A percentile compares a stretch with the other conserved stretches of the same genome.
phyloP scores from a whole-genome alignment of 2,113 vertebrate genomes.

The Chlamydotis undulata region DNA sequence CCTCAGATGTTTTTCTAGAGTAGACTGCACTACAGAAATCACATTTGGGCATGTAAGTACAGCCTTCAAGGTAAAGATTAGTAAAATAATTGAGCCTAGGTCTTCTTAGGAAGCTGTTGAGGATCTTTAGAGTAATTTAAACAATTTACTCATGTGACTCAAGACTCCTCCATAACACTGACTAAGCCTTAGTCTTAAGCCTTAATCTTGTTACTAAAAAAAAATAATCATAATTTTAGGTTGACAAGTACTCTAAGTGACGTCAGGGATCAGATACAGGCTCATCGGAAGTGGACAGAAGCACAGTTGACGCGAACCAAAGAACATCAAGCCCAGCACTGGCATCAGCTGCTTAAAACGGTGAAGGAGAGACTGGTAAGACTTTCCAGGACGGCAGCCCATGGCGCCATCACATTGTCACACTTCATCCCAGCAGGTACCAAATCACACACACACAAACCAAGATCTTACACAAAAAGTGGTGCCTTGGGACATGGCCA shows the following conservation, averaged over 20 bases:
- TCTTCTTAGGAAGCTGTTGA: neutral
- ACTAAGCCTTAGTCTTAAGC: neutral
- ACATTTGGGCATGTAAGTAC: neutral
- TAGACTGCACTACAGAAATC: neutral
- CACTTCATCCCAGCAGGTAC: neutral
- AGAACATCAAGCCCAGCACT: constrained; percentile 56
- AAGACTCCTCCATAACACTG: neutral
- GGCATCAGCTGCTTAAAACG: constrained; percentile 51
- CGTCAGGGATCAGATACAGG: constrained; percentile 70
- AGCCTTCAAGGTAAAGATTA: neutral
- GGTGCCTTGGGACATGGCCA: neutral
- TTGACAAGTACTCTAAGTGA: constrained; percentile 66
- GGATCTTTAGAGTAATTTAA: neutral
- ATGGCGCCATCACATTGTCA: neutral
- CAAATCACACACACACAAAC: rapidly evolving
- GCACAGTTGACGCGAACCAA: constrained; percentile 47
- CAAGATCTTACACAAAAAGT: neutral
- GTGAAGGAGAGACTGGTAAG: constrained; percentile 79
- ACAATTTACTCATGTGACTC: neutral
- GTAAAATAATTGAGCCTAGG: neutral
- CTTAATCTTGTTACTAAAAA: neutral
- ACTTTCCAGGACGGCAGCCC: rapidly evolving
- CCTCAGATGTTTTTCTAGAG: neutral
- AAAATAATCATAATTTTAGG: constrained; percentile 28
- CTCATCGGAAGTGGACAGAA: constrained; percentile 75